phyloP scores from a whole-genome alignment of 1,140 invertebrate species.

The Paracyclopina nana region DNA sequence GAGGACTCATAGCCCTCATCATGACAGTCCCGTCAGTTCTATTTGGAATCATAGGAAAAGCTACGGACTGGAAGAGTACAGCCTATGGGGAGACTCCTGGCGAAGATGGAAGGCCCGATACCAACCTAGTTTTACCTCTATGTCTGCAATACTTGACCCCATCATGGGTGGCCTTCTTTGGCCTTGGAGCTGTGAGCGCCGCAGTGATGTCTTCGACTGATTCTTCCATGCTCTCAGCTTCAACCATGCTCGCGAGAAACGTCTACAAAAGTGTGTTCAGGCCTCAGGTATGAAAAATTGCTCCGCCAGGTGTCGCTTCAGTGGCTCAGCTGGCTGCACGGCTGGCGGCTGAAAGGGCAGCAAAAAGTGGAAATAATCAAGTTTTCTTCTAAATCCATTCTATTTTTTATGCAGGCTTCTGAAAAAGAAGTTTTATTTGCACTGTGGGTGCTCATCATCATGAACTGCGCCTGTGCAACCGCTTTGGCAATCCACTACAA shows the following conservation, averaged over 20 bases:
- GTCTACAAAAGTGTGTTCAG: conserved; percentile 91
- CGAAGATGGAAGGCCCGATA: conserved; percentile 47
- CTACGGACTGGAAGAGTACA: conserved; percentile 52
- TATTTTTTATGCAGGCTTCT: too few species aligned
- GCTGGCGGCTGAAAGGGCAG: too few species aligned
- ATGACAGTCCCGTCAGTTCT: conserved; percentile 8
- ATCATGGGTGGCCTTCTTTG: conserved; percentile 58
- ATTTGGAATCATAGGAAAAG: conserved; percentile 16
- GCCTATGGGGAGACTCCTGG: conserved; percentile 44
- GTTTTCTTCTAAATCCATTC: too few species aligned
- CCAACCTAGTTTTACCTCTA: conserved; percentile 69
- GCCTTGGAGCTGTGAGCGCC: conserved; percentile 85
- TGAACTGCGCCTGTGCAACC: conserved; percentile 5
- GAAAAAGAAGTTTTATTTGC: conserved; percentile 10
- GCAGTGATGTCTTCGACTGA: conserved; percentile 97
- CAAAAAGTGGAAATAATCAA: too few species aligned
- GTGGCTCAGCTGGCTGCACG: too few species aligned
- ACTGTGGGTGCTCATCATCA: background rate
- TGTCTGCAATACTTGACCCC: background rate
- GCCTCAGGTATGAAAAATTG: conserved; percentile 53
- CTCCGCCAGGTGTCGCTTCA: too few species aligned
- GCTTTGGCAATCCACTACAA: conserved; percentile 4
- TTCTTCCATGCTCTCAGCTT: conserved; percentile 85
- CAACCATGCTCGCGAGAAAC: conserved; percentile 94
- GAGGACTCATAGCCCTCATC: conserved; percentile 34